These are phyloP conservation scores for Cherax quadricarinatus DNA, from an alignment of 1,140 invertebrate genomes.

Conservation along the genomic window DNA sequence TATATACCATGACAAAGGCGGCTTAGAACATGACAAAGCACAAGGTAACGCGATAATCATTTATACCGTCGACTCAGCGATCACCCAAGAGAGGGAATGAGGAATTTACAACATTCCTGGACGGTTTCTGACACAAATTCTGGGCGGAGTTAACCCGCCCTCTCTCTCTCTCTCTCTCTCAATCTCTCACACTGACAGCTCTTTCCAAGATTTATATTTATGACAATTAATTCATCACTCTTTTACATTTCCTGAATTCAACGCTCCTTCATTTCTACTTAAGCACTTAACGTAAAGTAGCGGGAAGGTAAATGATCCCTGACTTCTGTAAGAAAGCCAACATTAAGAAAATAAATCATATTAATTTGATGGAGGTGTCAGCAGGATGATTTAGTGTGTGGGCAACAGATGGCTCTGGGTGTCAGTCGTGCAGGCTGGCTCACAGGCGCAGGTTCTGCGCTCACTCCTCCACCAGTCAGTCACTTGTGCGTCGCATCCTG, in stretches of 20 bases:
- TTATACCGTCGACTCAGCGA: background rate
- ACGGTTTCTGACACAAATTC: slow-evolving; percentile 1
- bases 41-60: slow-evolving; percentile 27
- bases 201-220: background rate
- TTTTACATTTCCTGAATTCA: background rate
- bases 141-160: slow-evolving; percentile 9
- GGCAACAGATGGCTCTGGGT: slow-evolving; percentile 46
- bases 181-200: background rate
- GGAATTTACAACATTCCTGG: background rate
- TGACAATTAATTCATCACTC: background rate
- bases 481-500: no score
- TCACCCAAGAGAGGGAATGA: background rate
- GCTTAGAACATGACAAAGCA: slow-evolving; percentile 35
- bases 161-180: no score
- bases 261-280: no score
- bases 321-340: background rate
- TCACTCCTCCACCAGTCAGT: no score
- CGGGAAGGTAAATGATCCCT: background rate
- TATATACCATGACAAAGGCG: slow-evolving; percentile 35
- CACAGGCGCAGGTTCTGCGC: no score
- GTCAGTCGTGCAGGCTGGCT: slow-evolving; percentile 2
- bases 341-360: background rate
- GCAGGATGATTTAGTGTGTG: slow-evolving; percentile 6
- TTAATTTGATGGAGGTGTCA: background rate
- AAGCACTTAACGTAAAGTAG: no score